phyloP scores from a whole-genome alignment of 2,797 vertebrate genomes.

The Pogonophryne albipinna region DNA sequence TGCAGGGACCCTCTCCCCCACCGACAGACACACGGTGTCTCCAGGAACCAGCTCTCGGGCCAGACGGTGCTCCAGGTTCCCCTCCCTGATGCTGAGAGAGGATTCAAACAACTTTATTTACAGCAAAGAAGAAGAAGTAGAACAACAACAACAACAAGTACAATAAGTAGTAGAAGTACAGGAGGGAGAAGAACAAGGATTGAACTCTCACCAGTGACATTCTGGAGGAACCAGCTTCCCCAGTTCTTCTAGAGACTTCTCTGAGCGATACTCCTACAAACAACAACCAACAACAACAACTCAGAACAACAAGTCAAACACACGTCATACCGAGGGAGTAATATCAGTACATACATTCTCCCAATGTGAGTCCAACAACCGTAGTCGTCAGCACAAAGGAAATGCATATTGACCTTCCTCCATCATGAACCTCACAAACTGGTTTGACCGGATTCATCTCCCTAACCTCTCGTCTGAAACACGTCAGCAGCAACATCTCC shows the following conservation, averaged over 20 bases:
- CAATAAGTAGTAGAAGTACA: neutral
- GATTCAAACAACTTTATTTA: too few relatives aligned
- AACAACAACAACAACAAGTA: too few relatives aligned
- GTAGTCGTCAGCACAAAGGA: too few relatives aligned
- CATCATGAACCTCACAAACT: too few relatives aligned
- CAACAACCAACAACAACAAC: neutral
- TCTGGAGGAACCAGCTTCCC: conserved; percentile 97
- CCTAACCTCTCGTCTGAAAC: too few relatives aligned
- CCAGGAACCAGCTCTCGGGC: conserved; percentile 97
- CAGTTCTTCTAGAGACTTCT: conserved; percentile 97
- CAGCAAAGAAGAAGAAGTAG: too few relatives aligned
- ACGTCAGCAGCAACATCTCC: too few relatives aligned
- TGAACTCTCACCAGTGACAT: conserved; percentile 92
- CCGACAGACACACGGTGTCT: conserved; percentile 94
- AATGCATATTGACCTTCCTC: too few relatives aligned
- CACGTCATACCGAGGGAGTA: neutral
- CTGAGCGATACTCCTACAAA: conserved; percentile 95
- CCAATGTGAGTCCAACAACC: neutral
- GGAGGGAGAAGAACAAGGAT: neutral
- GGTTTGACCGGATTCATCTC: too few relatives aligned
- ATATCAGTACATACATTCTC: too few relatives aligned
- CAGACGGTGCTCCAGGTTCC: conserved; percentile 91
- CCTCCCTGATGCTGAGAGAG: conserved; percentile 88
- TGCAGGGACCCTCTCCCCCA: conserved; percentile 96
- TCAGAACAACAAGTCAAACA: neutral